Evolutionary conservation across 2,888 invertebrate genomes (phyloP).

Genomic region (Meghimatium bilineatum): DNA sequence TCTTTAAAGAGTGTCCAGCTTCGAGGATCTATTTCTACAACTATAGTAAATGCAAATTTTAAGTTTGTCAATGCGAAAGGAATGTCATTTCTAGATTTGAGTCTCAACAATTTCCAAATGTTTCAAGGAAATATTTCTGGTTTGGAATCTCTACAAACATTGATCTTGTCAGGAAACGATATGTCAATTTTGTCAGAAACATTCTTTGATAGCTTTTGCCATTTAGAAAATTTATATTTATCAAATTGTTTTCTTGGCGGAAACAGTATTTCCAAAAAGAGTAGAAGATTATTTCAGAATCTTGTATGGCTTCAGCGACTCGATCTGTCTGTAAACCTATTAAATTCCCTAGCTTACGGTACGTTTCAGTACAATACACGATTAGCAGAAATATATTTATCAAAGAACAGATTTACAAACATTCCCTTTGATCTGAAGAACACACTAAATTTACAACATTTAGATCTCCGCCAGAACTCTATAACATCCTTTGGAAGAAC

Average conservation of each 20-base stretch:
- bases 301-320: neutral
- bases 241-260: neutral
- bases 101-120: neutral
- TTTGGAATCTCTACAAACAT: neutral
- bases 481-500: neutral
- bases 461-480: constrained; percentile 26
- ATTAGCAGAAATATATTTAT: neutral
- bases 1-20: neutral
- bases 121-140: constrained; percentile 19
- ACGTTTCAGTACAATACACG: neutral
- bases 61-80: neutral
- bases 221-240: neutral
- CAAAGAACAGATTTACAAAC: constrained; percentile 18
- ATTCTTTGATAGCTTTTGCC: constrained; percentile 18
- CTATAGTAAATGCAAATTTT: neutral
- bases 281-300: constrained; percentile 3
- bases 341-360: neutral
- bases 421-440: constrained; percentile 2
- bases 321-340: constrained; percentile 9
- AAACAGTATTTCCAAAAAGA: constrained; percentile 4
- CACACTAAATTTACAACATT: constrained; percentile 4
- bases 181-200: neutral
- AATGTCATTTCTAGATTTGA: neutral
- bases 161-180: neutral
- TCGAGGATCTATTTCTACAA: neutral